A percentile compares a stretch with the other conserved stretches of the same genome.
Evolutionary conservation across 2,888 invertebrate species (phyloP).

Genomic region (Venusia cambrica): DNA sequence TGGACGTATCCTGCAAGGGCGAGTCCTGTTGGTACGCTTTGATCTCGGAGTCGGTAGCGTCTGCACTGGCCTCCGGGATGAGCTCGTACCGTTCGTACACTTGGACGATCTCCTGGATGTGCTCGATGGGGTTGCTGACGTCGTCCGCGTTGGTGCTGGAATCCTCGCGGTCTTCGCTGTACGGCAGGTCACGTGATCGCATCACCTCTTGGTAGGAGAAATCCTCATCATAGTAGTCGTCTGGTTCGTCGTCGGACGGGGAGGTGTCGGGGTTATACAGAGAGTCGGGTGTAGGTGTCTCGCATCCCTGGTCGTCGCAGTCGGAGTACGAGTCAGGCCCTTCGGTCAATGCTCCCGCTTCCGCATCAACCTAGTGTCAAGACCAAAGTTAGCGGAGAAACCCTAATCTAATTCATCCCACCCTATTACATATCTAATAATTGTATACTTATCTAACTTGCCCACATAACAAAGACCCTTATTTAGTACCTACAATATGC

Average conservation of each 20-base stretch:
- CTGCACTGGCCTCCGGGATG: conserved; percentile 41
- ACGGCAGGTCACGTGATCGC: not conserved
- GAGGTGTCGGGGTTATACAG: conserved; percentile 2
- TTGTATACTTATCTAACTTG: too few relatives aligned
- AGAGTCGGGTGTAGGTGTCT: conserved; percentile 3
- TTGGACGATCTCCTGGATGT: conserved; percentile 5
- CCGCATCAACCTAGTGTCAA: too few relatives aligned
- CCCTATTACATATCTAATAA: too few relatives aligned
- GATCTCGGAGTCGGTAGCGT: conserved; percentile 33
- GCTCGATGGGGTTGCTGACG: conserved; percentile 28
- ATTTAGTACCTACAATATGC: too few relatives aligned
- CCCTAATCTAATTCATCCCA: too few relatives aligned
- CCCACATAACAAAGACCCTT: too few relatives aligned
- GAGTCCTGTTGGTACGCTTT: conserved; percentile 28
- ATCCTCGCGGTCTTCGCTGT: too few relatives aligned
- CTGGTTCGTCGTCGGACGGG: conserved; percentile 10
- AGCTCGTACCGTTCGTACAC: conserved; percentile 8
- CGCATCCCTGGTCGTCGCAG: conserved; percentile 13
- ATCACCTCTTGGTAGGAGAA: conserved; percentile 3
- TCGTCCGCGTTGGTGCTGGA: too few relatives aligned
- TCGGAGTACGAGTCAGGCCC: conserved; percentile 30
- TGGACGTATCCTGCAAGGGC: too few relatives aligned
- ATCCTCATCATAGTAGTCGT: too few relatives aligned
- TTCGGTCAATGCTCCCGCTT: conserved; percentile 32
- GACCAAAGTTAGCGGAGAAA: too few relatives aligned